phyloP scores from a whole-genome alignment of 2,797 vertebrate species.

The Hirundo rustica region DNA sequence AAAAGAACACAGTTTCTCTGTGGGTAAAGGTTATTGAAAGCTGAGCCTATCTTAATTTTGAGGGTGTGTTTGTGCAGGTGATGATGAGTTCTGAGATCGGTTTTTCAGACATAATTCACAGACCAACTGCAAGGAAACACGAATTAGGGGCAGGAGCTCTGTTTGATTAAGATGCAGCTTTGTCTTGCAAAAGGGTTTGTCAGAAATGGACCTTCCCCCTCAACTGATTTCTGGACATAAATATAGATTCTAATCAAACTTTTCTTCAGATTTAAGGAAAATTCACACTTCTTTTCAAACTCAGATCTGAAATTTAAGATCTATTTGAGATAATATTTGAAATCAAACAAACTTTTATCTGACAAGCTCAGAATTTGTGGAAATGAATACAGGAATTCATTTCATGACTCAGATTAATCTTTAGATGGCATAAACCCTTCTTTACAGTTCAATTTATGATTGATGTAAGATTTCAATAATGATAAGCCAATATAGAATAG shows the following conservation, averaged over 20 bases:
- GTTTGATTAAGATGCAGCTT: background rate
- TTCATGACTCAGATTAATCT: background rate
- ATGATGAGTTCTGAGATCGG: slow-evolving; percentile 25
- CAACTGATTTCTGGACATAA: background rate
- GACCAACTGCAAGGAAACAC: background rate
- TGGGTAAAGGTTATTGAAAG: slow-evolving; percentile 24
- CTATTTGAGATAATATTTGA: background rate
- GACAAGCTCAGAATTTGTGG: background rate
- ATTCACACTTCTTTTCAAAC: background rate
- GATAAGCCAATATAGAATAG: background rate
- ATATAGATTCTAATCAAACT: background rate
- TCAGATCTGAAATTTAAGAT: background rate
- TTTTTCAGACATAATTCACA: slow-evolving; percentile 1
- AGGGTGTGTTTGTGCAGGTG: slow-evolving; percentile 4
- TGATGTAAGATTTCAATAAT: background rate
- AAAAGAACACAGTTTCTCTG: background rate
- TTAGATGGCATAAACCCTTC: background rate
- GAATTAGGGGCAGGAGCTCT: background rate
- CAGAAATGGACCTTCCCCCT: background rate
- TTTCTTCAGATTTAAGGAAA: background rate
- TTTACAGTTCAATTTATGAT: background rate
- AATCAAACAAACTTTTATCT: background rate
- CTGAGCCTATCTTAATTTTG: slow-evolving; percentile 5
- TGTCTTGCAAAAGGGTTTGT: background rate
- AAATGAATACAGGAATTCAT: background rate